Evolutionary conservation across 1,140 invertebrate genomes (phyloP).

Genomic region (Eriocheir sinensis): DNA sequence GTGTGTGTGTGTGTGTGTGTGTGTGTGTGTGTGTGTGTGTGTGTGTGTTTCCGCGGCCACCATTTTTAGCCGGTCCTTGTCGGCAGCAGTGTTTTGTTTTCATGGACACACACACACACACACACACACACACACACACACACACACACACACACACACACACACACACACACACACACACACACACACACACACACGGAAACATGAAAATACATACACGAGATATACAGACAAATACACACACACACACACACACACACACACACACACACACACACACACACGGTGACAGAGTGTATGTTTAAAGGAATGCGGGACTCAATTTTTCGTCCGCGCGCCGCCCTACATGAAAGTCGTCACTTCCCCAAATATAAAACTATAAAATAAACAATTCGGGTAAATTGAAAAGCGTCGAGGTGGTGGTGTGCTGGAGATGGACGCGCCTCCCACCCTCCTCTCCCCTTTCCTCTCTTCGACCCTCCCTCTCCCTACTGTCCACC

Average conservation of each 20-base stretch:
- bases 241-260: neutral
- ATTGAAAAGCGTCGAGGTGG: slow-evolving; percentile 5
- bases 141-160: slow-evolving; percentile 48
- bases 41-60: neutral
- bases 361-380: slow-evolving; percentile 3
- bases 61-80: neutral
- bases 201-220: too few relatives aligned
- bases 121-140: slow-evolving; percentile 54
- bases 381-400: slow-evolving; percentile 18
- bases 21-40: neutral
- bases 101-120: slow-evolving; percentile 10
- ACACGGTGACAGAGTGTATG: slow-evolving; percentile 1
- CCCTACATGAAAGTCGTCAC: neutral
- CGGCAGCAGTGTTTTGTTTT: neutral
- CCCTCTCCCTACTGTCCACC: neutral
- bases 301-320: slow-evolving; percentile 24
- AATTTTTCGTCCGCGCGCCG: neutral
- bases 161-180: slow-evolving; percentile 48
- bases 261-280: neutral
- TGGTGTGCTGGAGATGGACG: slow-evolving; percentile 1
- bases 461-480: neutral
- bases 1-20: neutral
- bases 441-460: neutral
- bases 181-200: neutral
- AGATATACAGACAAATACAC: too few relatives aligned